Evolutionary conservation across 2,113 vertebrate genomes (phyloP), one percentile per base, ranked within the genome.

Genomic region (Rhombomys opimus): DNA sequence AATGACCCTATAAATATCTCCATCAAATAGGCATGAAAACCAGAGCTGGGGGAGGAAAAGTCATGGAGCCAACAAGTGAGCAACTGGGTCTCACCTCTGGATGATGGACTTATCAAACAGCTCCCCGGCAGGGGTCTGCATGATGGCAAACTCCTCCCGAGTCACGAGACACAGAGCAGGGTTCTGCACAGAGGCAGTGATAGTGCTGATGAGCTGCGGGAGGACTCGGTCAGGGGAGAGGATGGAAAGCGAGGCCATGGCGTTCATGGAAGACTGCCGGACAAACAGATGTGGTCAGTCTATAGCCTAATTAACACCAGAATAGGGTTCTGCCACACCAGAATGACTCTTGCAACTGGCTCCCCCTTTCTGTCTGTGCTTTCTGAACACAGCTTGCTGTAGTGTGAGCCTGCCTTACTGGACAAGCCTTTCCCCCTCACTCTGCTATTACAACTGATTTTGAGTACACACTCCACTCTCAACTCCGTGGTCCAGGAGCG

Each of bases 51-150:
- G 70, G 25, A 10, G 25, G 25, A 30, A 63, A 61, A 15, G 12
- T 32, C 23, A 63, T 8, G 1, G 12, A 54, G 25, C 23, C 41
- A 10, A 25, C 0, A 0, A n/a, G 23, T 3, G 6, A 12, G 9
- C 46, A 23, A 0, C 7, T 3, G 46, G 18, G 9, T 8, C 92
- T 98, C 73, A 99, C 99, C 99, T 99, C 97, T 99, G 99, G 97
- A 99, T 99, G 97, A 99, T 99, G 93, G 99, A 99, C 82, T 99
- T 99, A 98, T 99, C 99, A 9, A 99, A 99, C 3, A 99, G 98
- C 57, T 99, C 99, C 95, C 99, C 99, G 0, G 99, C 99, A 0
- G 99, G 99, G 5, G 99, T 99, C 95, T 98, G 98, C 99, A 99
- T 99, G 98, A 99, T 99, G 80, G 99, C 99, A 67, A 99, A 99